Evolutionary conservation across 2,888 invertebrate species (phyloP), one percentile per base, ranked within the genome.

Genomic region (Agriopis leucophaearia): DNA sequence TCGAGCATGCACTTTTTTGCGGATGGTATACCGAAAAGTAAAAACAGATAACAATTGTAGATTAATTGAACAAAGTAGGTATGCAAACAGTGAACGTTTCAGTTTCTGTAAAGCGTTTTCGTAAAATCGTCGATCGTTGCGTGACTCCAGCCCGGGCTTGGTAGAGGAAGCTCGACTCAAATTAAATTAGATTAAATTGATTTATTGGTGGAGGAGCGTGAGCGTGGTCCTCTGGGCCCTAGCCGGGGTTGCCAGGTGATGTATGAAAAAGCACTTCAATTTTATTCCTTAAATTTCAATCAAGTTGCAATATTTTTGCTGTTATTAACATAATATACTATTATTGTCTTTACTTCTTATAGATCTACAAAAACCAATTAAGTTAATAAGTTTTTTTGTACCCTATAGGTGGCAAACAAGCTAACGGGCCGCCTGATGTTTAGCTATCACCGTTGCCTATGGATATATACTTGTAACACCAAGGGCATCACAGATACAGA

Each of bases 121-220:
- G 12, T 62, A 63, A 68, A 63, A 64, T 36, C 35, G 42, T 65
- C 58, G 48, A 45, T 45, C 40, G 65, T 92, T 83, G 91, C 92
- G 90, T 92, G 93, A 91, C 89, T 85, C 59, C 69, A 74, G 83
- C 76, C 12, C 13, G 47, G 36, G 52, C 74, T 75, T 71, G 78
- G 78, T 81, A 83, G 81, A 90, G 89, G 91, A 91, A 89, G 86
- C 87, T 82, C 84, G 87, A 84, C 83, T 87, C 81, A 89, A 93
- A 93, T 92, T 92, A 91, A 92, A 92, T 93, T 92, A 93, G 89
- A 92, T 91, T 89, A 91, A 94, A 93, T 93, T 94, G 93, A 93
- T 93, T 93, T 93, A 92, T 90, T 87, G 87, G 84, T 85, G 80
- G 81, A 87, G 86, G 86, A 88, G 83, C 89, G 89, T 86, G 88